Base-by-base conservation (phyloP, 2,888 invertebrate species). In the Calameuta pallipes region DNA sequence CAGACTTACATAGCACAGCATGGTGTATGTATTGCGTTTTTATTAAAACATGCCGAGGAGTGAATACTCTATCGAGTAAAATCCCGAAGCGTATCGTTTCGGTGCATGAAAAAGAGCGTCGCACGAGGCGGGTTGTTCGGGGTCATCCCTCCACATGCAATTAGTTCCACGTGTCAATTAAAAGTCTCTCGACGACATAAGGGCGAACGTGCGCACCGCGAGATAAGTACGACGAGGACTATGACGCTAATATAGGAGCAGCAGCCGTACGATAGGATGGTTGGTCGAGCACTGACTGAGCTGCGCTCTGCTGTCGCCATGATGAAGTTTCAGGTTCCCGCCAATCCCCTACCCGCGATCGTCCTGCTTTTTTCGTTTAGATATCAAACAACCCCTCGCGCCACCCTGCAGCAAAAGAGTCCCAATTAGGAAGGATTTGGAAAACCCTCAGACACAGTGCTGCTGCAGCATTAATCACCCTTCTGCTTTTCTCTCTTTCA, bases 281-380 rank as follows among this genome's bases (percentile, higher is more conserved):
- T 84, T 88, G 83, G 86, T 80, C 83, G 84, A 85, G 81, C 82
- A 88, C 88, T 88, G 88, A 85, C 87, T 85, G 83, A 83, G 82
- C 83, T 76, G 86, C 84, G 84, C 86, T 82, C 82, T 81, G 81
- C 83, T 82, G 84, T 83, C 80, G 80, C 81, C 81, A 81, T 81
- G 81, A 77, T 78, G 71, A 81, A 81, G 83, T 82, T 85, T 56
- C 80, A 84, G 78, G 84, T 86, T 86, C 85, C 88, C 88, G 86
- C 87, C 87, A 85, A 85, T 83, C 84, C 83, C 82, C 80, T 81
- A 79, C 80, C 80, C 56, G 23, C 56, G 56, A 56, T 23, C 23
- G 56, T 56, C 56, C 56, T 56, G 56, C 23, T 56, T 56, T 56
- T 56, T 56, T 56, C 56, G 23, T 56, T 56, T 56, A 56, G 56